A percentile compares a stretch with the other conserved stretches of the same genome.
phyloP scores from a whole-genome alignment of 2,797 vertebrate genomes.

The Sciurus vulgaris region DNA sequence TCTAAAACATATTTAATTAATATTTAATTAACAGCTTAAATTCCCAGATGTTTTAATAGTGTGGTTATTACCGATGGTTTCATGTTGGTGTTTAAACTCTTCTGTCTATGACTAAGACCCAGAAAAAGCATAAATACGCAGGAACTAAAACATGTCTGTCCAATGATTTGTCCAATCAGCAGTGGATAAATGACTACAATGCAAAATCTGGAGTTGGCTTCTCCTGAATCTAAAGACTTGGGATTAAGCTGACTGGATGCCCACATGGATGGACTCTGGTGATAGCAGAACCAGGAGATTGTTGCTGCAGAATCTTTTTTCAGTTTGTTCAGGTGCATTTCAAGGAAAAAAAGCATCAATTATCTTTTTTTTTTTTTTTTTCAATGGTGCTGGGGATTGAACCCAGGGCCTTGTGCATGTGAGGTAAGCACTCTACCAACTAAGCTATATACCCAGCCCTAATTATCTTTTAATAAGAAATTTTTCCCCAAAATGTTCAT shows the following conservation, averaged over 20 bases:
- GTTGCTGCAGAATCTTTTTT: fast-evolving
- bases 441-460: too few species aligned
- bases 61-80: neutral
- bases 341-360: neutral
- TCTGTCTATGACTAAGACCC: neutral
- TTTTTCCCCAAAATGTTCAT: neutral
- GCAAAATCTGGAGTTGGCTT: neutral
- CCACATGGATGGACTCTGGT: too few species aligned
- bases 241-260: neutral
- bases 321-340: too few species aligned
- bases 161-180: neutral
- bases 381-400: too few species aligned
- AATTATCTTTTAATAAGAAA: neutral
- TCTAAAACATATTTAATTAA: neutral
- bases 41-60: neutral
- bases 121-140: neutral
- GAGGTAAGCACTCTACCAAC: too few species aligned
- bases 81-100: neutral
- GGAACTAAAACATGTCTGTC: neutral
- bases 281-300: neutral
- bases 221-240: neutral
- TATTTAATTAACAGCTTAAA: neutral
- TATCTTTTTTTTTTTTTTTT: too few species aligned
- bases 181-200: neutral
- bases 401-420: too few species aligned